These are phyloP conservation scores for Chrysocyon brachyurus DNA, from an alignment of 2,797 vertebrate genomes.

Conservation along the genomic window DNA sequence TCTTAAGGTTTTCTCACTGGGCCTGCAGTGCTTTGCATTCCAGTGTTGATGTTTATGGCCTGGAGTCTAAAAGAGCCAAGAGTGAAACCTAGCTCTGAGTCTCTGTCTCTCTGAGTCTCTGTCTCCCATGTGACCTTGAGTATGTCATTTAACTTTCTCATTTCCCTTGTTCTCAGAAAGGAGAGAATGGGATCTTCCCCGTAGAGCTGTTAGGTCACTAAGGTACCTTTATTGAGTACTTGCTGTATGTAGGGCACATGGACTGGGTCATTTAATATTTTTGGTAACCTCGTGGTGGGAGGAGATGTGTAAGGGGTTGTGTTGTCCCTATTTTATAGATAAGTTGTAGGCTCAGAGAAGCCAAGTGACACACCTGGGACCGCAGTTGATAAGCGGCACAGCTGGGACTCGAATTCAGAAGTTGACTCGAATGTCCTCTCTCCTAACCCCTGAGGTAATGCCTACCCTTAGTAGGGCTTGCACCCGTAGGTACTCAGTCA, in stretches of 20 bases:
- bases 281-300: neutral
- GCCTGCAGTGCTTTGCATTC: neutral
- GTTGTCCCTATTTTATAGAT: neutral
- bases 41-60: neutral
- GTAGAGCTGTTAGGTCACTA: neutral
- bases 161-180: neutral
- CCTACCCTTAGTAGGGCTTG: neutral
- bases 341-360: neutral
- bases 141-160: neutral
- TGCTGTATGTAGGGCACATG: accelerated
- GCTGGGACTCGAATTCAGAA: neutral
- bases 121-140: neutral
- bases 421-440: neutral
- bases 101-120: neutral
- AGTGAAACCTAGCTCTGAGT: neutral
- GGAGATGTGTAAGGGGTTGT: neutral
- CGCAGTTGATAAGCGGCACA: neutral
- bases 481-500: neutral
- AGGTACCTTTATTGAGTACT: neutral
- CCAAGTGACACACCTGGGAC: neutral
- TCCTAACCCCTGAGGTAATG: neutral
- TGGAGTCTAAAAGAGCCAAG: neutral
- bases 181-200: neutral
- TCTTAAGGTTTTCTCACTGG: neutral
- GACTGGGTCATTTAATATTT: neutral